Evolutionary conservation across 2,113 vertebrate species (phyloP), one percentile per base, ranked within the genome.

Genomic region (Pelecanus crispus): DNA sequence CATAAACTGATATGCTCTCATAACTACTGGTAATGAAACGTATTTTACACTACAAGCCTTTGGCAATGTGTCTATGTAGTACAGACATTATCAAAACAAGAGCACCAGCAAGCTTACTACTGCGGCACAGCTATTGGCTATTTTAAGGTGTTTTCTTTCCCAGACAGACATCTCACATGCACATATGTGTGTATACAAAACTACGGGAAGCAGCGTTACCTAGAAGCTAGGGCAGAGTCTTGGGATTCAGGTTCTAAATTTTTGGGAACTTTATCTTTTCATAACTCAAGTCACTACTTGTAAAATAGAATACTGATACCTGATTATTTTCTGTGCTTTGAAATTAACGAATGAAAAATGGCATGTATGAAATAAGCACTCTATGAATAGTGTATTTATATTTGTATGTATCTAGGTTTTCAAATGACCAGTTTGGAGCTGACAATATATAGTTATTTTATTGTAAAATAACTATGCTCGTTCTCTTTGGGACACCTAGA

Each of bases 1-100:
- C 84, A 97, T 96, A 97, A 97, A 97, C 95, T 95, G 95, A 97
- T 97, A 97, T 63, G 84, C 81, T 96, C 94, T 92, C 94, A 94
- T 92, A 97, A 90, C 89, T 90, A 8, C 81, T 82, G 81, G 93
- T 88, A 97, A 93, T 95, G 96, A 95, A 95, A 97, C 0, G 9
- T 93, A 89, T 66, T 95, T 95, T 88, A 95, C 8, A 1, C 95
- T 59, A 5, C 50, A 77, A 77, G 84, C 55, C 92, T 80, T 95
- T 92, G 87, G 92, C 96, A 95, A 72, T 13, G 66, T 65, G 83
- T 94, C 81, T 66, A 20, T 88, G 84, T 74, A 70, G 81, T 3
- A 15, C 89, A 97, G 96, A 95, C 92, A 40, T 91, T 96, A 94
- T 91, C 94, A 85, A 97, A 97, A 97, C 97, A 97, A 73, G 71